Evolutionary conservation across 2,888 invertebrate species (phyloP).

Genomic region (Euplagia quadripunctaria): DNA sequence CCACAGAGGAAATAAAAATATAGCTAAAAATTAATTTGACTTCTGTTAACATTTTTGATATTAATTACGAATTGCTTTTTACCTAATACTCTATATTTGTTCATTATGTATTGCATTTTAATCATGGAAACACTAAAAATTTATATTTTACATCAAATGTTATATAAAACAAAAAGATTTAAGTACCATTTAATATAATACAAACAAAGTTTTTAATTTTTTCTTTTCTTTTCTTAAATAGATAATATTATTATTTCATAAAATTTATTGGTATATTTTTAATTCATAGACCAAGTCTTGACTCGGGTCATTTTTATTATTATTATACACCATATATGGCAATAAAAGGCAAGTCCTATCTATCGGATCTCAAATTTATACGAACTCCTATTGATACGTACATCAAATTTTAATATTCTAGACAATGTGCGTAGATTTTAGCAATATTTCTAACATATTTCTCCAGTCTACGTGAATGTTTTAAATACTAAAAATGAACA

Average conservation of each 20-base stretch:
- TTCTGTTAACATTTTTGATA: constrained; percentile 72
- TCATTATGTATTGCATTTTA: neutral
- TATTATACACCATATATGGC: constrained; percentile 33
- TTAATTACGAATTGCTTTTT: constrained; percentile 65
- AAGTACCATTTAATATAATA: neutral
- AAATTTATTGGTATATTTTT: constrained; percentile 22
- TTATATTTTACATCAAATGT: neutral
- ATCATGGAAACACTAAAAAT: neutral
- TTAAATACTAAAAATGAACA: constrained; percentile 18
- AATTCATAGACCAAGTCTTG: constrained; percentile 22
- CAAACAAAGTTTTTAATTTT: constrained; percentile 2
- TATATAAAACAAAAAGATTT: neutral
- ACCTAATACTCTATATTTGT: constrained; percentile 25
- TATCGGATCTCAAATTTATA: constrained; percentile 45
- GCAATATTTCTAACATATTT: constrained; percentile 63
- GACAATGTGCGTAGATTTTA: constrained; percentile 77
- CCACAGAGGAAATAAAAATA: constrained; percentile 50
- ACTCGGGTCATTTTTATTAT: constrained; percentile 23
- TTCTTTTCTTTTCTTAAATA: neutral
- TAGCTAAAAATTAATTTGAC: constrained; percentile 77
- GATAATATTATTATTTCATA: constrained; percentile 11
- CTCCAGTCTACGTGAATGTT: constrained; percentile 69
- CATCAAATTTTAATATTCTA: constrained; percentile 52
- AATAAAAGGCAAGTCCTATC: constrained; percentile 42
- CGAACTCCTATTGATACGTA: constrained; percentile 49